A percentile compares a stretch with the other conserved stretches of the same genome.
These are phyloP conservation scores for Halictus rubicundus DNA, from an alignment of 1,140 invertebrate species.

Conservation along the genomic window DNA sequence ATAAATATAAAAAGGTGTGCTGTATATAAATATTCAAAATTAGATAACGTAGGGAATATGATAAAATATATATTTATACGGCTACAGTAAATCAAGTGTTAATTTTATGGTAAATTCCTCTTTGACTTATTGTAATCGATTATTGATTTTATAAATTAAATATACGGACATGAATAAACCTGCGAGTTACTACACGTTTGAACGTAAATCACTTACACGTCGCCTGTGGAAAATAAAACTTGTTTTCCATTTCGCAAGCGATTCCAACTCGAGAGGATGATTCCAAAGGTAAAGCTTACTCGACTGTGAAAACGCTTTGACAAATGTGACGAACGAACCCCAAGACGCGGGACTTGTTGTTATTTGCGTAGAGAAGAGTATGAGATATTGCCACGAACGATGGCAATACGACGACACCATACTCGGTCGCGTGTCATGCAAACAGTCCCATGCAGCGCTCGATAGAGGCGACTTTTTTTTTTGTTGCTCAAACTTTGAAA, in stretches of 20 bases:
- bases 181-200: not conserved
- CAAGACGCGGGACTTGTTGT: not conserved
- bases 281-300: not conserved
- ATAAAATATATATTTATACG: no score
- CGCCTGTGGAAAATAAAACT: no score
- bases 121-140: no score
- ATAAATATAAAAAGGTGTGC: no score
- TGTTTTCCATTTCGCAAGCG: not conserved
- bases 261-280: not conserved
- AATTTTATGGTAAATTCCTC: no score
- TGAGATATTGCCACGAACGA: not conserved
- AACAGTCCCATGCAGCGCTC: not conserved
- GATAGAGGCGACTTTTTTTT: not conserved
- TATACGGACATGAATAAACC: no score
- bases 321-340: not conserved
- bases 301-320: not conserved
- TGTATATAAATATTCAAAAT: no score
- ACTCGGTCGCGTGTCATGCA: not conserved
- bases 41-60: no score
- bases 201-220: not conserved
- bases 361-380: no score
- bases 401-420: slow-evolving; percentile 9
- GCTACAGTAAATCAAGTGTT: no score
- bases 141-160: no score
- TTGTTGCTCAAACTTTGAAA: not conserved